phyloP scores from a whole-genome alignment of 64 coral and sea anemone genomes.

The Stichodactyla helianthus region DNA sequence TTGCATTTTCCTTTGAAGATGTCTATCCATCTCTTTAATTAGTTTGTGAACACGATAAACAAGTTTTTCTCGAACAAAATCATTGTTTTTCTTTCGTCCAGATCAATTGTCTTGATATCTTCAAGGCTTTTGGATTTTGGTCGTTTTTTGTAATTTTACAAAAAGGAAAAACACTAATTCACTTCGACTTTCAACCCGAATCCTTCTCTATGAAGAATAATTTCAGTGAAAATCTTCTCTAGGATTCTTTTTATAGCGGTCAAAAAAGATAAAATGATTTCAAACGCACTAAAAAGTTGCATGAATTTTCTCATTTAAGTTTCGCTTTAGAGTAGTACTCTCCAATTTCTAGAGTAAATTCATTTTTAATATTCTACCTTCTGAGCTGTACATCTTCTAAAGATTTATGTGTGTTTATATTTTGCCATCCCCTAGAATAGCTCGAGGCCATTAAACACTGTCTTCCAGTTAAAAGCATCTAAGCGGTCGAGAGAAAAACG shows the following conservation, averaged over 20 bases:
- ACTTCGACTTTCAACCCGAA: neutral
- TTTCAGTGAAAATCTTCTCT: neutral
- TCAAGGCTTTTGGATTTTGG: neutral
- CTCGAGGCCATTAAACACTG: conserved; percentile 1
- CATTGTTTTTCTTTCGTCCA: neutral
- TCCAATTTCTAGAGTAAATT: neutral
- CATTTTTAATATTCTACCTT: neutral
- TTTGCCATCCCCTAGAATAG: neutral
- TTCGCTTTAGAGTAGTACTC: neutral
- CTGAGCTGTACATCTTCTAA: neutral
- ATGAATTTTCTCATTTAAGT: too few relatives aligned
- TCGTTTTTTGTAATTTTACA: neutral
- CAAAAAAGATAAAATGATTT: neutral
- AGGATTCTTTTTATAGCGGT: neutral
- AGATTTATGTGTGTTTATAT: neutral
- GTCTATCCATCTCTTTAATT: neutral
- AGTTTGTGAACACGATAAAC: neutral
- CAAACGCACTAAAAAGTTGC: too few relatives aligned
- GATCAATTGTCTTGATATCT: neutral
- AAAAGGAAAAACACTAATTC: neutral
- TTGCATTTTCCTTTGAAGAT: too few relatives aligned
- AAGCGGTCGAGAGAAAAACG: neutral
- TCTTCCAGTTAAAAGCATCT: neutral
- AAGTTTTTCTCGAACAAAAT: neutral
- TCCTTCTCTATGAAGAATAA: neutral